Base-by-base conservation (phyloP, 1,140 invertebrate species). In the Sitophilus oryzae region DNA sequence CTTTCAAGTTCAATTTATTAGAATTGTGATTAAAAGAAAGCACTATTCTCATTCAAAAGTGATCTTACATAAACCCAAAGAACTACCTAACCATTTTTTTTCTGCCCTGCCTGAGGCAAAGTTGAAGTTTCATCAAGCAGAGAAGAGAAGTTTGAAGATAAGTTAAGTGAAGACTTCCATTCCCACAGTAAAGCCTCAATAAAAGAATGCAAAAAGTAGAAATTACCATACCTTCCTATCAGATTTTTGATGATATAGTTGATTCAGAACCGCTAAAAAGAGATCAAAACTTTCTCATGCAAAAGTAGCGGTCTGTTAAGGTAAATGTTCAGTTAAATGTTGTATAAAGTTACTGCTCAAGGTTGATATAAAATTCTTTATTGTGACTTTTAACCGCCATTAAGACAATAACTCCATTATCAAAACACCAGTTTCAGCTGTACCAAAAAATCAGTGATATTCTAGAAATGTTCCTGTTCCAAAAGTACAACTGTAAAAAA, bases 81-180 rank as follows among this genome's bases (percentile, higher is more conserved):
- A 21, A 21, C 8, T 2, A 21, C 11, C 20, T 44, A 2, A 18
- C 10, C n/a, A n/a, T n/a, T 11, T 52, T 5, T 54, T 54, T 47
- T 46, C 52, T 16, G n/a, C 38, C 10, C 22, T 54, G 11, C 52
- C 18, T 2, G 42, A 47, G 44, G 36, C 6, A 60, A 58, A 52
- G 18, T 23, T 2, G 30, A 21, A 16, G 16, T 21, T 20, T 19
- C 35, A 22, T 19, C 49, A n/a, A 34, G n/a, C 11, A 14, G 52
- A 10, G 50, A 50, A 51, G 62, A 65, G 56, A n/a, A n/a, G n/a
- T n/a, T n/a, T n/a, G 43, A 35, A 44, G 67, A 60, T 43, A 36
- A 65, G 40, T 42, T 67, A 14, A 65, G 67, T 60, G 64, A 66
- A n/a, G n/a, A n/a, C n/a, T 48, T 65, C 66, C 36, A 62, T 67